Evolutionary conservation across 1,140 invertebrate species (phyloP).

Genomic region (Eciton burchellii): DNA sequence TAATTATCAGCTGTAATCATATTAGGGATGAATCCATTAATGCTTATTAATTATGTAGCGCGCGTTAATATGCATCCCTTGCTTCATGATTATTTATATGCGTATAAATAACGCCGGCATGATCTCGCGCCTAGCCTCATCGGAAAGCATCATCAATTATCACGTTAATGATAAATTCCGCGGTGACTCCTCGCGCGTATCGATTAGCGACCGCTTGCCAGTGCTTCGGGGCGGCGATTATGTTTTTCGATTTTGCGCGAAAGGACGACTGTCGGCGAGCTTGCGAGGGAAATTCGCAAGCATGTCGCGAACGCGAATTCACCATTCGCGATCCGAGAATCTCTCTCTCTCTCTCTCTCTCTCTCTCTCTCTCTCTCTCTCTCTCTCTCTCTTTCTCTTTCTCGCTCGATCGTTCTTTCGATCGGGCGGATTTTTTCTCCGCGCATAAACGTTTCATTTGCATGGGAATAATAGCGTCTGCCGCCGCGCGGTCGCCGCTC

Average conservation of each 20-base stretch:
- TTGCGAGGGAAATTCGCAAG: too few species aligned
- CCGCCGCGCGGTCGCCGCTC: background rate
- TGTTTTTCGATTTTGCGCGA: constrained; percentile 15
- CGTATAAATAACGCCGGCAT: constrained; percentile 23
- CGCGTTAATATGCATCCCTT: constrained; percentile 35
- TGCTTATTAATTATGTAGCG: constrained; percentile 46
- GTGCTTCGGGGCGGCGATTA: constrained; percentile 14
- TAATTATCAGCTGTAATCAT: constrained; percentile 41
- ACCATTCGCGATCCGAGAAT: constrained; percentile 19
- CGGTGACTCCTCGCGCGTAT: background rate
- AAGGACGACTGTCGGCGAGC: too few species aligned
- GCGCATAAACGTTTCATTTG: constrained; percentile 55
- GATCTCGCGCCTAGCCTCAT: background rate
- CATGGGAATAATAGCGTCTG: constrained; percentile 56
- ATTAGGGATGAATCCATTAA: constrained; percentile 49
- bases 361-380: constrained; percentile 19
- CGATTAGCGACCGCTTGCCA: constrained; percentile 1
- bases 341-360: constrained; percentile 14
- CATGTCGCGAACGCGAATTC: constrained; percentile 23
- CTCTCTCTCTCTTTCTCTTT: constrained; percentile 3
- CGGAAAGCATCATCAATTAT: constrained; percentile 29
- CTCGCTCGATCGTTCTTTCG: constrained; percentile 12
- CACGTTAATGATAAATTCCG: constrained; percentile 32
- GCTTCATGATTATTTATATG: constrained; percentile 47
- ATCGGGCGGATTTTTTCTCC: constrained; percentile 32